phyloP scores from a whole-genome alignment of 2,113 vertebrate genomes.

The Odontesthes bonariensis region DNA sequence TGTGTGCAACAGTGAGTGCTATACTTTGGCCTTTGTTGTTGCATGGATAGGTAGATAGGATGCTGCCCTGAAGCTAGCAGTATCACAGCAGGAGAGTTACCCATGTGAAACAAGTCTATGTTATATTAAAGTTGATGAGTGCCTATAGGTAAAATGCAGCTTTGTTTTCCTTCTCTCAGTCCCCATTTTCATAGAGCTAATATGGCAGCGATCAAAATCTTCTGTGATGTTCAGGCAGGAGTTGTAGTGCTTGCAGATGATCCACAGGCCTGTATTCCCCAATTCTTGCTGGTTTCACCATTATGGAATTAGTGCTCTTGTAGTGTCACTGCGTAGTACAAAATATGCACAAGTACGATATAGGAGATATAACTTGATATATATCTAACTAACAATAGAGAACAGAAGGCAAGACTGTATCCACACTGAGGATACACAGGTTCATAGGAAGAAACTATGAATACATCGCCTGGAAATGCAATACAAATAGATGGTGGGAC shows the following conservation, averaged over 20 bases:
- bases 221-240: slow-evolving; percentile 38
- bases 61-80: slow-evolving; percentile 34
- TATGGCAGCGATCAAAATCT: slow-evolving; percentile 25
- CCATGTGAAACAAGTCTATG: slow-evolving; percentile 40
- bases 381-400: no score
- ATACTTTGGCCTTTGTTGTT: slow-evolving; percentile 28
- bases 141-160: slow-evolving; percentile 27
- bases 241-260: slow-evolving; percentile 15
- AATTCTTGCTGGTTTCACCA: slow-evolving; percentile 1
- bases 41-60: slow-evolving; percentile 21
- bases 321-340: slow-evolving; percentile 9
- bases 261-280: slow-evolving; percentile 3
- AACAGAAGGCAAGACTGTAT: slow-evolving; percentile 2
- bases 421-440: neutral
- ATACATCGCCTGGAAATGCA: no score
- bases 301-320: slow-evolving; percentile 10
- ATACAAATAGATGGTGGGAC: neutral
- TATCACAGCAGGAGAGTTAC: slow-evolving; percentile 31
- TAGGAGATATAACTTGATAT: no score
- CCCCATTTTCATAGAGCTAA: slow-evolving; percentile 16
- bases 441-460: no score
- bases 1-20: neutral
- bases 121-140: slow-evolving; percentile 50
- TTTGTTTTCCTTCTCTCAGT: slow-evolving; percentile 38
- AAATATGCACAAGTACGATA: neutral